These are phyloP conservation scores for Scomber scombrus DNA, from an alignment of 2,113 vertebrate genomes.

Conservation along the genomic window DNA sequence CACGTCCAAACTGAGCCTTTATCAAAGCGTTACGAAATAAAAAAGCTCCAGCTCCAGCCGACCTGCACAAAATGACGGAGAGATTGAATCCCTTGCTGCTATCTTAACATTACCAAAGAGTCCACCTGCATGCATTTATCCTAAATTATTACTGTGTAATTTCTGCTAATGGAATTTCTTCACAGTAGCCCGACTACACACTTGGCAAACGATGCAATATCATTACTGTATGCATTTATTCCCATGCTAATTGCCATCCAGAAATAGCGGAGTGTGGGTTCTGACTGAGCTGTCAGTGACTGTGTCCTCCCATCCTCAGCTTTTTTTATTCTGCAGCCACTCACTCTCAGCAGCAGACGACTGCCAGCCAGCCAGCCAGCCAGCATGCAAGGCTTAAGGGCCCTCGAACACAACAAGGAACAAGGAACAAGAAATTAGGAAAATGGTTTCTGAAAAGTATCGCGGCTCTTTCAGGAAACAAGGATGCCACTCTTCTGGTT, in stretches of 20 bases:
- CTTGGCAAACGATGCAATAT: constrained; percentile 17
- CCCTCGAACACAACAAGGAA: constrained; percentile 21
- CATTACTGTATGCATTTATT: constrained; percentile 59
- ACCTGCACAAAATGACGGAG: neutral
- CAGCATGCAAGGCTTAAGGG: constrained; percentile 2
- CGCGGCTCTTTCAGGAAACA: constrained; percentile 1
- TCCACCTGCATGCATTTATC: neutral
- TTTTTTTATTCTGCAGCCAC: constrained; percentile 14
- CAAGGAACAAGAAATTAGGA: constrained; percentile 30
- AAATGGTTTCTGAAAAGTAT: constrained; percentile 1
- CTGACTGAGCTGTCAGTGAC: constrained; percentile 44
- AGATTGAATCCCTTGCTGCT: neutral
- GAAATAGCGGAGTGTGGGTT: constrained; percentile 62
- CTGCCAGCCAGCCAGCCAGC: constrained; percentile 1
- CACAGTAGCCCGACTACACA: constrained; percentile 15
- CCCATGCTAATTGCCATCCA: constrained; percentile 54
- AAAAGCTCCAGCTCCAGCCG: neutral
- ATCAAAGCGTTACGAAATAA: neutral
- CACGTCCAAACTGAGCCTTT: neutral
- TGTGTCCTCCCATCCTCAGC: constrained; percentile 7
- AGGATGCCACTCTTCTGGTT: constrained; percentile 39
- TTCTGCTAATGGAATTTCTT: constrained; percentile 9
- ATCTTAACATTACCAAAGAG: neutral
- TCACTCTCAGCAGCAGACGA: constrained; percentile 2
- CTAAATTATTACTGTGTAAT: neutral